Evolutionary conservation across 1,140 invertebrate species (phyloP).

Genomic region (Gryllus bimaculatus): DNA sequence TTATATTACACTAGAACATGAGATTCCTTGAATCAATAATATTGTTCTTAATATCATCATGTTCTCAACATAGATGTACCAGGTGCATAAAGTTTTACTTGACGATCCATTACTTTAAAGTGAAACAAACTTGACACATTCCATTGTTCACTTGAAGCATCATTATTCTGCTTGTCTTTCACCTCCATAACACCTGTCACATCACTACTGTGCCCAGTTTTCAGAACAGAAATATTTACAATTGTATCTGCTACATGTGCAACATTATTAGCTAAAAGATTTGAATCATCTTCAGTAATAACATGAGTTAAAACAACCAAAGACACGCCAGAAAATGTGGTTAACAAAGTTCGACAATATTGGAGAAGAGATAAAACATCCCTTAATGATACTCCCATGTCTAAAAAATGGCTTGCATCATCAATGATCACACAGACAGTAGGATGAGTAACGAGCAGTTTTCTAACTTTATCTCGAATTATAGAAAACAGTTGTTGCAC

Average conservation of each 20-base stretch:
- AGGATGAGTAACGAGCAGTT: constrained; percentile 27
- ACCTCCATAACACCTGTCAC: constrained; percentile 55
- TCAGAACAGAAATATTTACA: constrained; percentile 50
- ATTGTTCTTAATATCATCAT: not conserved
- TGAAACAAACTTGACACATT: constrained; percentile 41
- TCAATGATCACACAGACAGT: constrained; percentile 51
- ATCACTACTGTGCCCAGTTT: constrained; percentile 55
- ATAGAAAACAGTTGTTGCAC: constrained; percentile 11
- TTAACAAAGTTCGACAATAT: constrained; percentile 16
- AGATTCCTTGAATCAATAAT: not conserved
- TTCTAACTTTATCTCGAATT: constrained; percentile 22
- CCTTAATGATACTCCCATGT: constrained; percentile 43
- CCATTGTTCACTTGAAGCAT: constrained; percentile 36
- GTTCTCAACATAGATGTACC: constrained; percentile 30
- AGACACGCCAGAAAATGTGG: not conserved
- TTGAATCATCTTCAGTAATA: constrained; percentile 11
- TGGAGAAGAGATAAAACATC: constrained; percentile 42
- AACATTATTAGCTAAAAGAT: constrained; percentile 44
- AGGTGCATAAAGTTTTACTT: constrained; percentile 57
- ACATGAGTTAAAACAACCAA: constrained; percentile 15
- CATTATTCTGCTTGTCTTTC: constrained; percentile 33
- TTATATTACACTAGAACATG: too few species aligned
- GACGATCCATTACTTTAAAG: constrained; percentile 59
- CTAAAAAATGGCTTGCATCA: constrained; percentile 56
- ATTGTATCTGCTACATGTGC: constrained; percentile 49